Percentiles rank a stretch among this genome's conserved stretches.
phyloP scores from a whole-genome alignment of 2,888 invertebrate species.

The Amblyjoppa proteus region DNA sequence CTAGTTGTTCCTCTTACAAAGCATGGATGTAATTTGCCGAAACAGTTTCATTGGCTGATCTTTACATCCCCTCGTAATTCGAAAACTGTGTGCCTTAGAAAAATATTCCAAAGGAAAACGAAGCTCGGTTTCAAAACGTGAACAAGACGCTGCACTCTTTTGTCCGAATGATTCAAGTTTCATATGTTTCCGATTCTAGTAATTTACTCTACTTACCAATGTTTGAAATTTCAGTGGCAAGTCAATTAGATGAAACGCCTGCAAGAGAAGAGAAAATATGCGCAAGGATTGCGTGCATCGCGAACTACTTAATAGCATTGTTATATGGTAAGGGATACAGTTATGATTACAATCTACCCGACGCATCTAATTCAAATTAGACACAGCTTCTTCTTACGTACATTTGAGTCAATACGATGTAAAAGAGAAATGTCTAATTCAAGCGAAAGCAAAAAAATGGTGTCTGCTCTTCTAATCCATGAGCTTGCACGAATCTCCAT shows the following conservation, averaged over 20 bases:
- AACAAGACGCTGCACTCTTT: no score
- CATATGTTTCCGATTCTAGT: not conserved
- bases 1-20: no score
- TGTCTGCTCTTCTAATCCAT: not conserved
- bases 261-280: not conserved
- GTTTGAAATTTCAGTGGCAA: conserved; percentile 78
- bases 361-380: conserved; percentile 11
- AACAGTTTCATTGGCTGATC: no score
- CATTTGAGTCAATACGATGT: not conserved
- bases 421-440: not conserved
- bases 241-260: conserved; percentile 71
- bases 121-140: no score
- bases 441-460: conserved; percentile 1
- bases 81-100: no score
- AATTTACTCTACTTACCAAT: not conserved
- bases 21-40: no score
- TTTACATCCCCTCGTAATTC: no score
- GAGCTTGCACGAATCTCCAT: conserved; percentile 17
- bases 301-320: conserved; percentile 25
- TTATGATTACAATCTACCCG: conserved; percentile 15
- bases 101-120: no score
- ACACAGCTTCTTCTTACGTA: conserved; percentile 8
- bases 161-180: no score
- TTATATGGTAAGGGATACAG: conserved; percentile 44
- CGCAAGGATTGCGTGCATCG: not conserved